These are phyloP conservation scores for Neodontobutis hainanensis DNA, from an alignment of 2,113 vertebrate species.

Conservation along the genomic window DNA sequence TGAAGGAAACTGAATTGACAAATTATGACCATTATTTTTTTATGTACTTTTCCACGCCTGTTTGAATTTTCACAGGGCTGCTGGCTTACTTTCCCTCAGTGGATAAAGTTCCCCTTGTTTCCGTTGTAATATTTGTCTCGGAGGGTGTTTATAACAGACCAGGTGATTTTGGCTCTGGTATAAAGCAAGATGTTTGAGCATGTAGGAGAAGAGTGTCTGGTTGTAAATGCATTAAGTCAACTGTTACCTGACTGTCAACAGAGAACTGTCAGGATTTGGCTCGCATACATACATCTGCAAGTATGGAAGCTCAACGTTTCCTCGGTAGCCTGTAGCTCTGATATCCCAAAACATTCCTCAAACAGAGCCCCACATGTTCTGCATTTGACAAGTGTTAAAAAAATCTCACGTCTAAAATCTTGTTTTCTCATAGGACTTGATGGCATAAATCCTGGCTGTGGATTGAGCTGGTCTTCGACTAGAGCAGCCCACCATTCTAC, in stretches of 20 bases:
- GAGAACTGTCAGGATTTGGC: slow-evolving; percentile 29
- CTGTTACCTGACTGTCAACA: slow-evolving; percentile 20
- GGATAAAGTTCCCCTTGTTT: slow-evolving; percentile 51
- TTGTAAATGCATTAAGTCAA: slow-evolving; percentile 45
- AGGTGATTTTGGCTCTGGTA: slow-evolving; percentile 31
- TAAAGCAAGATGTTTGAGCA: slow-evolving; percentile 44
- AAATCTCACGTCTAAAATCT: slow-evolving; percentile 57
- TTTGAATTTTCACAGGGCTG: slow-evolving; percentile 53
- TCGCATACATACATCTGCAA: slow-evolving; percentile 17
- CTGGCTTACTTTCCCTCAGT: slow-evolving; percentile 18
- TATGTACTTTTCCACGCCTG: slow-evolving; percentile 34
- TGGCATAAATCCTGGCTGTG: too few species aligned
- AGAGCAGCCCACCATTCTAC: too few species aligned
- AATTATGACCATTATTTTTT: slow-evolving; percentile 47
- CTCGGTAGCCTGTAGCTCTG: slow-evolving; percentile 14
- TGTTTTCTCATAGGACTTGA: neutral
- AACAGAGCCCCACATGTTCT: slow-evolving; percentile 5
- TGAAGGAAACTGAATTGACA: slow-evolving; percentile 35
- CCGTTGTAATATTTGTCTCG: slow-evolving; percentile 24
- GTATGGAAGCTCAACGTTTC: slow-evolving; percentile 7
- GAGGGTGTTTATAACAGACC: neutral
- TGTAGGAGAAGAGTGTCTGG: slow-evolving; percentile 28
- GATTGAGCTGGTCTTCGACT: too few species aligned
- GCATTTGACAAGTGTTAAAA: slow-evolving; percentile 43
- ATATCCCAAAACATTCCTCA: slow-evolving; percentile 23